Percentiles rank a stretch among this genome's conserved stretches.
Conservation (phyloP, 2,797 vertebrate genomes). For the Cirrhinus mrigala region DNA sequence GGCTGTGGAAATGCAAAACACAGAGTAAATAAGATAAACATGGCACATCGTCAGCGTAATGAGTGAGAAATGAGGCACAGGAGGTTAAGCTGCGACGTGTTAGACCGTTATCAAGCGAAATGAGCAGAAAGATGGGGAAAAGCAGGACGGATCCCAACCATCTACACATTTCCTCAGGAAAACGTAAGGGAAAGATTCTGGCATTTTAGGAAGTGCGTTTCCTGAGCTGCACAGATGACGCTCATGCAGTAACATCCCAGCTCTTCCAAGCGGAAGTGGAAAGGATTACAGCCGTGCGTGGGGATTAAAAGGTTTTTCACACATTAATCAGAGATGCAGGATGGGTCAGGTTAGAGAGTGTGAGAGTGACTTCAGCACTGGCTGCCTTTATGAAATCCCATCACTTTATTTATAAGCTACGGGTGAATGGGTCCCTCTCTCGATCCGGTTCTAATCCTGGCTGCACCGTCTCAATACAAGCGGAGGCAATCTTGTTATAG, state of each 20-base stretch:
- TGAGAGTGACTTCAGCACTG: slow-evolving; percentile 18
- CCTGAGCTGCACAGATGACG: slow-evolving; percentile 28
- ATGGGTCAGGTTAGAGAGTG: slow-evolving; percentile 32
- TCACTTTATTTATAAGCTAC: slow-evolving; percentile 40
- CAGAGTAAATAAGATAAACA: slow-evolving; percentile 19
- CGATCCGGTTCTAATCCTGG: slow-evolving; percentile 30
- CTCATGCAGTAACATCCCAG: slow-evolving; percentile 40
- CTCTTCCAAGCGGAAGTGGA: slow-evolving; percentile 16
- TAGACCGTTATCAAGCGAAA: slow-evolving; percentile 2
- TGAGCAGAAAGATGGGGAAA: not conserved
- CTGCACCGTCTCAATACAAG: slow-evolving; percentile 19
- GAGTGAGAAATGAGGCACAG: slow-evolving; percentile 71
- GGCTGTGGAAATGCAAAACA: slow-evolving; percentile 78
- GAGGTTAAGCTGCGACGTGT: not conserved
- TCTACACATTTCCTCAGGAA: slow-evolving; percentile 27
- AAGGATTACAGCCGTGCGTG: slow-evolving; percentile 3
- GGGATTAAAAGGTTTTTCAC: slow-evolving; percentile 43
- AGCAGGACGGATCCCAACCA: not conserved
- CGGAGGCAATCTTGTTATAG: slow-evolving; percentile 37
- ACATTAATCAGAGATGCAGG: slow-evolving; percentile 38
- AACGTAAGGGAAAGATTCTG: not conserved
- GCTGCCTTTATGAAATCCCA: slow-evolving; percentile 35
- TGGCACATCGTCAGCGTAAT: slow-evolving; percentile 3
- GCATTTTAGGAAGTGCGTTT: slow-evolving; percentile 37
- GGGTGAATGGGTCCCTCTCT: slow-evolving; percentile 1